Percentiles rank a stretch among this genome's conserved stretches.
Evolutionary conservation across 2,888 invertebrate species (phyloP).

Genomic region (Linyphia triangularis): DNA sequence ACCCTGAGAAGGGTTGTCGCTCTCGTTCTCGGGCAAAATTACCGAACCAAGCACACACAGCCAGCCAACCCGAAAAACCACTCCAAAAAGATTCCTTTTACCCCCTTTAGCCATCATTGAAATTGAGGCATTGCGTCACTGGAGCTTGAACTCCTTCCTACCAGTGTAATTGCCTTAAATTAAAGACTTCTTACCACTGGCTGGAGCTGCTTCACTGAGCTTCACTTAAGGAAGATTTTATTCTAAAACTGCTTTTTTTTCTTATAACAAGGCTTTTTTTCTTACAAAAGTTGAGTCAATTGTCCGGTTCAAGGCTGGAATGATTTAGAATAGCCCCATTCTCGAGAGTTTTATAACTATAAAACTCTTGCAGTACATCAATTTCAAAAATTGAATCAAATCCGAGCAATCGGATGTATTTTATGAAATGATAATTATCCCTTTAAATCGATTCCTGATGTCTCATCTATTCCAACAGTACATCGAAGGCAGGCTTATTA

Average conservation of each 20-base stretch:
- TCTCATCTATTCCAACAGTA: no score
- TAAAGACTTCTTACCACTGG: conserved; percentile 1
- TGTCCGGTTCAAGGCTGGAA: neutral
- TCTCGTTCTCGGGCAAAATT: conserved; percentile 9
- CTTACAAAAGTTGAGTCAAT: neutral
- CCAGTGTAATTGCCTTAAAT: conserved; percentile 34
- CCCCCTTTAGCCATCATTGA: neutral
- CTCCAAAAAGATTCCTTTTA: neutral
- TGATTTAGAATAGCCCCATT: no score
- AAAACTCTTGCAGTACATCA: no score
- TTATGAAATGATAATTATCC: no score
- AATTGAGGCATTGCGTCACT: conserved; percentile 36
- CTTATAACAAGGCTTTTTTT: neutral
- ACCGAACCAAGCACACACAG: conserved; percentile 22
- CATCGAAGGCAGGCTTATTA: no score
- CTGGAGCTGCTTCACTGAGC: neutral
- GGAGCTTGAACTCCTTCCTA: conserved; percentile 16
- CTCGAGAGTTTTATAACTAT: no score
- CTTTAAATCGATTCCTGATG: no score
- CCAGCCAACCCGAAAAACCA: conserved; percentile 45
- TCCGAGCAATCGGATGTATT: no score
- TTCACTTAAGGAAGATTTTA: neutral
- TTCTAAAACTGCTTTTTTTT: neutral
- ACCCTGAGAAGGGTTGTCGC: conserved; percentile 50
- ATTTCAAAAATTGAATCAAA: no score